phyloP scores from a whole-genome alignment of 2,888 invertebrate genomes.

The Urechis unicinctus region DNA sequence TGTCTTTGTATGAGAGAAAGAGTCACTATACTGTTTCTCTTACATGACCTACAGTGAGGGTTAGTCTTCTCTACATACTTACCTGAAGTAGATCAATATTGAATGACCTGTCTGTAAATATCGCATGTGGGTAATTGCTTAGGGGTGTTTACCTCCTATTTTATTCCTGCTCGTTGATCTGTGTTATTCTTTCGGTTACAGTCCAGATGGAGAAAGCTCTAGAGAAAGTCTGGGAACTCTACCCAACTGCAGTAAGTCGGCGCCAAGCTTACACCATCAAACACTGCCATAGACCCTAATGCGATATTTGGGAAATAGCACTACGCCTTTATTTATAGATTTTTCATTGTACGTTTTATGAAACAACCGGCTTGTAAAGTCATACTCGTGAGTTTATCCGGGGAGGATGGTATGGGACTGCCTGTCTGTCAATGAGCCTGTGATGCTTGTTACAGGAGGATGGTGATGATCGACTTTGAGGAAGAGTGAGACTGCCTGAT shows the following conservation, averaged over 20 bases:
- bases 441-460: conserved; percentile 38
- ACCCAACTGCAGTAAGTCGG: conserved; percentile 36
- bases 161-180: neutral
- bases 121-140: no score
- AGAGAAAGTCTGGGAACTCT: conserved; percentile 29
- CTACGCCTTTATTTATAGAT: neutral
- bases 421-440: no score
- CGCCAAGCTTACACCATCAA: no score
- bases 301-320: neutral
- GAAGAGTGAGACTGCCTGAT: conserved; percentile 52
- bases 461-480: conserved; percentile 53
- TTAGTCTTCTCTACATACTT: no score
- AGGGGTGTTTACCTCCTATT: no score
- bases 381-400: neutral
- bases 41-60: neutral
- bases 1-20: neutral
- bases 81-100: no score
- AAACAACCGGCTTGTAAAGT: neutral
- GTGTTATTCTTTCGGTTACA: conserved; percentile 21
- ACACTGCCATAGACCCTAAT: no score
- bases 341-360: neutral
- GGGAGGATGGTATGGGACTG: neutral
- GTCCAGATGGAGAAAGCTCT: conserved; percentile 45
- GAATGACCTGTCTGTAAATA: no score
- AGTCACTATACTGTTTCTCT: no score